Percentiles rank a stretch among this genome's conserved stretches.
phyloP scores from a whole-genome alignment of 2,797 vertebrate genomes.

The Melopsittacus undulatus region DNA sequence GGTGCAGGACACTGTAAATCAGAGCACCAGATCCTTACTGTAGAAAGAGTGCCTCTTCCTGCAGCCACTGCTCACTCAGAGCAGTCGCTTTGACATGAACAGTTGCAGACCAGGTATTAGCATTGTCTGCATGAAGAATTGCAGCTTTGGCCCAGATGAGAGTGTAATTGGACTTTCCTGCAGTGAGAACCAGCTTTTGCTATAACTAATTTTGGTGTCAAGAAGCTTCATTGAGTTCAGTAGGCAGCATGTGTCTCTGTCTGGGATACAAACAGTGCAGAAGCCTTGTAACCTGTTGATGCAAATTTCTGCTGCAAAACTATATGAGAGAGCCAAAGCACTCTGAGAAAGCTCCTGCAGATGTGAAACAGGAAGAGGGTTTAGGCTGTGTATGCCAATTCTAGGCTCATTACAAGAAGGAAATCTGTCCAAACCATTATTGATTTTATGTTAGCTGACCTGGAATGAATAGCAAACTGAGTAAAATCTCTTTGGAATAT shows the following conservation, averaged over 20 bases:
- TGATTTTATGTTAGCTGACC: constrained; percentile 18
- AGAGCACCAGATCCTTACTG: not conserved
- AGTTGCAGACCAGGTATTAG: not conserved
- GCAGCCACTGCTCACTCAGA: not conserved
- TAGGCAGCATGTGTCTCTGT: not conserved
- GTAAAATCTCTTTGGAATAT: not conserved
- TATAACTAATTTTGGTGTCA: not conserved
- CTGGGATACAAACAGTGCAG: not conserved
- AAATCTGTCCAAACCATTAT: not conserved
- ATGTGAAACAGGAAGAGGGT: not conserved
- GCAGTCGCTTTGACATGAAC: not conserved
- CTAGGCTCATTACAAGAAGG: not conserved
- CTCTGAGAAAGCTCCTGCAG: not conserved
- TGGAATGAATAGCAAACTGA: not conserved
- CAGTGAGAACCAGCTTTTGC: not conserved
- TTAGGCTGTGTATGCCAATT: not conserved
- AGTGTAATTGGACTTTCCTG: not conserved
- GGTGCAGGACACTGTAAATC: not conserved
- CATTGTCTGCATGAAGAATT: not conserved
- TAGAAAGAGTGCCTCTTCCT: not conserved
- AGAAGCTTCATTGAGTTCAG: not conserved
- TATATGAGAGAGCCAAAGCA: not conserved
- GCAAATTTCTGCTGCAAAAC: not conserved
- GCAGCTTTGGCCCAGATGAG: not conserved
- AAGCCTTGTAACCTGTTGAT: rapidly evolving